A percentile compares a stretch with the other conserved stretches of the same genome.
These are phyloP conservation scores for Lepidothrix coronata DNA, from an alignment of 2,113 vertebrate genomes.

Conservation along the genomic window DNA sequence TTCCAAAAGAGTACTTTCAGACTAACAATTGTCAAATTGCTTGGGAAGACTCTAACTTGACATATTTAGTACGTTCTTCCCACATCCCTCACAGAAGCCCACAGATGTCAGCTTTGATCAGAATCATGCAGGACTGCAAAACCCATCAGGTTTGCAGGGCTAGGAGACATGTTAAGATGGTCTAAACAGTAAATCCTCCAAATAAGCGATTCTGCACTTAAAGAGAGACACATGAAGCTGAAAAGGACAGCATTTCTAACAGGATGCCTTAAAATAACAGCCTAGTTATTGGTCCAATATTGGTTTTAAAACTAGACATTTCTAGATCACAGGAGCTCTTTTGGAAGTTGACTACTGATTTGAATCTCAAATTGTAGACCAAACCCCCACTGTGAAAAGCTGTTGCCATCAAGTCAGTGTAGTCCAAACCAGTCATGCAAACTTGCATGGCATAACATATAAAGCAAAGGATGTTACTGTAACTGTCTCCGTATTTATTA, in stretches of 20 bases:
- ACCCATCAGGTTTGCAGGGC: background rate
- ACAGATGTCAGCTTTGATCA: background rate
- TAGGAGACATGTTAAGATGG: background rate
- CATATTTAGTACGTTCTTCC: constrained; percentile 5
- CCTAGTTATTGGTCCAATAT: background rate
- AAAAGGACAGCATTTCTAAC: background rate
- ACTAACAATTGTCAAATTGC: background rate
- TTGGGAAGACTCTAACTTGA: constrained; percentile 2
- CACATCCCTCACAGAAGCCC: constrained; percentile 20
- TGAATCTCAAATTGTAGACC: background rate
- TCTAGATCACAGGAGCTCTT: background rate
- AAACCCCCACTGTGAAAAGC: background rate
- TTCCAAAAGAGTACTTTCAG: background rate
- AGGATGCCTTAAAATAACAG: background rate
- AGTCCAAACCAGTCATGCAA: background rate
- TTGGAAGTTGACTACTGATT: background rate
- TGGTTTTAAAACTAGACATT: background rate
- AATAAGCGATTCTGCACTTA: background rate
- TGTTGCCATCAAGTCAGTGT: background rate
- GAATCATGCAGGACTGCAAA: background rate
- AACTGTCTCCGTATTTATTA: background rate
- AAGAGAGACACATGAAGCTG: background rate
- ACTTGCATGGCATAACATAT: background rate
- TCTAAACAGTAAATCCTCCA: background rate
- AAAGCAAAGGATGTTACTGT: background rate